These are phyloP conservation scores for Cephalopterus ornatus DNA, from an alignment of 2,113 vertebrate species.

Conservation along the genomic window DNA sequence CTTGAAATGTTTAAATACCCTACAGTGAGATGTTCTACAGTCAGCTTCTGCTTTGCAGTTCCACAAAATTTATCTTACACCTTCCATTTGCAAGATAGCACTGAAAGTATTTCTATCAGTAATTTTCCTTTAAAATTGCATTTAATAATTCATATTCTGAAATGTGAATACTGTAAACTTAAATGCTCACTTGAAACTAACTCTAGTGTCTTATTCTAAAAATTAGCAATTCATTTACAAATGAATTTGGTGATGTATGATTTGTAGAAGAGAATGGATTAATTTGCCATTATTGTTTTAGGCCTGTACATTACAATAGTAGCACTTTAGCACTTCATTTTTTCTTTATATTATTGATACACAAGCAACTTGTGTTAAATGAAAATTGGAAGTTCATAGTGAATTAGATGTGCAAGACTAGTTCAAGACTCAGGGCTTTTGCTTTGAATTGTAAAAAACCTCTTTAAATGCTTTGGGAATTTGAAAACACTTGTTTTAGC, in stretches of 20 bases:
- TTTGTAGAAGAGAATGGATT: background rate
- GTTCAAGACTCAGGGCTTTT: background rate
- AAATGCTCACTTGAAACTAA: background rate
- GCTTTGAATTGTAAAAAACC: background rate
- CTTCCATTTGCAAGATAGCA: background rate
- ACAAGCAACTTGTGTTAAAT: background rate
- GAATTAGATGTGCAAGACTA: background rate
- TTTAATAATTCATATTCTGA: background rate
- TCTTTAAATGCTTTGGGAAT: background rate
- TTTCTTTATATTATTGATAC: background rate
- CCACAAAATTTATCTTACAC: background rate
- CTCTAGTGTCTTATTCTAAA: background rate
- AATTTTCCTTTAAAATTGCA: background rate
- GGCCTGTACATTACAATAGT: background rate
- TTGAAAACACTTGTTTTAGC: background rate
- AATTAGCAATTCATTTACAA: background rate
- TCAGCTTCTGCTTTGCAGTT: background rate
- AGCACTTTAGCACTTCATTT: background rate
- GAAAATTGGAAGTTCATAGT: background rate
- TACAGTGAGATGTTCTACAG: slow-evolving; percentile 1
- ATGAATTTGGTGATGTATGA: background rate
- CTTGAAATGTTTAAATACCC: slow-evolving; percentile 9
- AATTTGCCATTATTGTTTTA: background rate
- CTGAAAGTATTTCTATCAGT: background rate
- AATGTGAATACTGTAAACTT: background rate